These are phyloP conservation scores for Lethocerus indicus DNA, from an alignment of 1,140 invertebrate species.

Conservation along the genomic window DNA sequence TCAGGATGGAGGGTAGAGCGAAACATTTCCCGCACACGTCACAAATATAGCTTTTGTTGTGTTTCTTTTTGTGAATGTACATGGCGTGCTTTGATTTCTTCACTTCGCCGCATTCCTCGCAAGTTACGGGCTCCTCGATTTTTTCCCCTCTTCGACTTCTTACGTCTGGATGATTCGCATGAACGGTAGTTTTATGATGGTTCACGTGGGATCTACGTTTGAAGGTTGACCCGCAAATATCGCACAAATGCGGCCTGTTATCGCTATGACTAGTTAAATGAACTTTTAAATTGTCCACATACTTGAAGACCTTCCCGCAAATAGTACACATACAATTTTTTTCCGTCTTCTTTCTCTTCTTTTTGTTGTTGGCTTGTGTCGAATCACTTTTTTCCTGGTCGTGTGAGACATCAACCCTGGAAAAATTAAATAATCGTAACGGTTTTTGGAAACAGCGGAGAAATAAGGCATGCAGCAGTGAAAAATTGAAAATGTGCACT, in stretches of 20 bases:
- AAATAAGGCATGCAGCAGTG: too few relatives aligned
- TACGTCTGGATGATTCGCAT: conserved; percentile 6
- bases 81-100: conserved; percentile 21
- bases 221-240: conserved; percentile 28
- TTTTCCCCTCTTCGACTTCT: conserved; percentile 14
- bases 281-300: conserved; percentile 14
- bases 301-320: conserved; percentile 24
- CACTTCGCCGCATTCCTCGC: conserved; percentile 25
- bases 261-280: conserved; percentile 29
- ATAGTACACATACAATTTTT: conserved; percentile 19
- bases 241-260: conserved; percentile 33
- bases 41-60: conserved; percentile 17
- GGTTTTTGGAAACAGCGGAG: too few relatives aligned
- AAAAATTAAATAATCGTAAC: too few relatives aligned
- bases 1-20: conserved; percentile 7
- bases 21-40: conserved; percentile 18
- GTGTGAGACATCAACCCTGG: too few relatives aligned
- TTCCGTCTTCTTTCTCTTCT: conserved; percentile 16
- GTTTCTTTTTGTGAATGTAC: conserved; percentile 15
- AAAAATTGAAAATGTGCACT: too few relatives aligned
- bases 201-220: conserved; percentile 11
- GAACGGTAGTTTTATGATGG: conserved; percentile 13
- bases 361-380: conserved; percentile 19
- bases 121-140: conserved; percentile 19
- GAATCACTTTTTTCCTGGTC: conserved; percentile 20